Evolutionary conservation across 2,797 vertebrate species (phyloP).

Genomic region (Acropternis orthonyx): DNA sequence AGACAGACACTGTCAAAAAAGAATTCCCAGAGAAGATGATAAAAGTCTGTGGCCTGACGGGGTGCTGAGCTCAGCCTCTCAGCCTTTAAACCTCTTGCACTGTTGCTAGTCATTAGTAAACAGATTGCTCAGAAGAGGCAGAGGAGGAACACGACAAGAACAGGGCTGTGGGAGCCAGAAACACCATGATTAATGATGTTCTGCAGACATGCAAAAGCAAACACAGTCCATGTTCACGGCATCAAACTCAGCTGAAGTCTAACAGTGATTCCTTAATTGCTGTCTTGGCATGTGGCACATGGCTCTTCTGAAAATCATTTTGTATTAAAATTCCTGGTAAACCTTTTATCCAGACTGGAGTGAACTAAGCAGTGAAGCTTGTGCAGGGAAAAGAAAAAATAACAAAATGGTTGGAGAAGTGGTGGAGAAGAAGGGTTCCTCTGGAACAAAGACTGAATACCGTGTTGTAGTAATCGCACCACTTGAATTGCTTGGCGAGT

Average conservation of each 20-base stretch:
- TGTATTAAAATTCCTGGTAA: conserved; percentile 25
- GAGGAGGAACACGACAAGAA: not conserved
- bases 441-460: not conserved
- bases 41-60: not conserved
- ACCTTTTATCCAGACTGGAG: conserved; percentile 10
- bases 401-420: not conserved
- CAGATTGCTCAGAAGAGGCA: conserved; percentile 11
- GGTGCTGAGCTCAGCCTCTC: not conserved
- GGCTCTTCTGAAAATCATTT: conserved; percentile 24
- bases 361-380: not conserved
- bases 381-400: not conserved
- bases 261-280: conserved; percentile 25
- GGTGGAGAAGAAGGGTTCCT: not conserved
- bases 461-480: not conserved
- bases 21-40: not conserved
- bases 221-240: not conserved
- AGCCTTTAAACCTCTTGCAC: not conserved
- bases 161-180: conserved; percentile 15
- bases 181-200: conserved; percentile 32
- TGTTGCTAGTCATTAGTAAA: not conserved
- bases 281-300: not conserved
- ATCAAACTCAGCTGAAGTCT: not conserved
- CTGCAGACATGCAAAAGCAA: conserved; percentile 40
- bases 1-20: not conserved
- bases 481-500: accelerated